Evolutionary conservation across 2,888 invertebrate species (phyloP).

Genomic region (Meiosimyza decipiens): DNA sequence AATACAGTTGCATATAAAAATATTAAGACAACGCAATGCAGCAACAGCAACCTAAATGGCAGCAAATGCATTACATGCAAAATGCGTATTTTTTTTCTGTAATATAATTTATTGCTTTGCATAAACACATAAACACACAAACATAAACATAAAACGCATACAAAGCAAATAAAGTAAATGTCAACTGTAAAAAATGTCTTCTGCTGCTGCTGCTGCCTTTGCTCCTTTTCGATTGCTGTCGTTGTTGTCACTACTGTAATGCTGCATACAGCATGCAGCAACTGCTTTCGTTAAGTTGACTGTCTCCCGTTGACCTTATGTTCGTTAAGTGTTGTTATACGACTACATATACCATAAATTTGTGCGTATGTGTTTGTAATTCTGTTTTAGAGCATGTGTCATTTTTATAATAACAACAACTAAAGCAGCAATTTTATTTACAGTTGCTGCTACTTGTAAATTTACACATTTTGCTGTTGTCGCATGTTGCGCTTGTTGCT

Average conservation of each 20-base stretch:
- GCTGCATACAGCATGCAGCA: neutral
- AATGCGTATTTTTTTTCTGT: neutral
- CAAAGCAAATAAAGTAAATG: neutral
- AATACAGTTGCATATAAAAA: constrained; percentile 9
- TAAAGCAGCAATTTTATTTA: constrained; percentile 23
- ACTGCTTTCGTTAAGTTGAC: constrained; percentile 6
- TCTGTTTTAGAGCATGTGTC: neutral
- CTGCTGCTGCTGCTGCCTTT: constrained; percentile 9
- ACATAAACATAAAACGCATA: neutral
- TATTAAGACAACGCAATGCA: constrained; percentile 23
- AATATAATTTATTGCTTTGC: constrained; percentile 11
- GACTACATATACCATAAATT: neutral
- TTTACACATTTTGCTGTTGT: constrained; percentile 23
- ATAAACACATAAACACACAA: neutral
- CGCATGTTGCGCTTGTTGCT: neutral
- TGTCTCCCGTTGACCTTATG: constrained; percentile 15
- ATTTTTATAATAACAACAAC: constrained; percentile 22
- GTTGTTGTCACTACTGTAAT: neutral
- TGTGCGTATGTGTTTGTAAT: constrained; percentile 1
- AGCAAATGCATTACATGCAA: constrained; percentile 26
- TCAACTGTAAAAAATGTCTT: constrained; percentile 1
- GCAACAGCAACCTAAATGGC: neutral
- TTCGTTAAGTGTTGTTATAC: neutral
- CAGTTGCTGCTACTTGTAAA: constrained; percentile 15
- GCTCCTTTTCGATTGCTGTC: constrained; percentile 7